These are phyloP conservation scores for Bombus balteatus DNA, from an alignment of 1,140 invertebrate species.

Conservation along the genomic window DNA sequence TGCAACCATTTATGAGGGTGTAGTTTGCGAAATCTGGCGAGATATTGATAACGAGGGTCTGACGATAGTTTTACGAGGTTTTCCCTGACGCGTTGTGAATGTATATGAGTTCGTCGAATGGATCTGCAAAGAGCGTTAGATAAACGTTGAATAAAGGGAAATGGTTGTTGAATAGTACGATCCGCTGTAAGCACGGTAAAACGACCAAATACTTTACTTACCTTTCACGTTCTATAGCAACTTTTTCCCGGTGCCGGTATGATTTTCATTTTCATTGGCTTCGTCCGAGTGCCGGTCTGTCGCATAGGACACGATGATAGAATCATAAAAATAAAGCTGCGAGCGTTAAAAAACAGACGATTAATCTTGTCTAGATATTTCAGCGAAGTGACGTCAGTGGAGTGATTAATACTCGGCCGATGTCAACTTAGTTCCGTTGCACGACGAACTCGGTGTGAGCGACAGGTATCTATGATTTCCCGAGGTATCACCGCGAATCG, in stretches of 20 bases:
- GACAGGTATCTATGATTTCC: not conserved
- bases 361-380: slow-evolving; percentile 14
- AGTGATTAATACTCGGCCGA: slow-evolving; percentile 18
- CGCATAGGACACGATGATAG: not conserved
- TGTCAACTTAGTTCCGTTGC: slow-evolving; percentile 24
- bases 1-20: not conserved
- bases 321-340: slow-evolving; percentile 10
- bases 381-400: not conserved
- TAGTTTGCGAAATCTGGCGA: slow-evolving; percentile 23
- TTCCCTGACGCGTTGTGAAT: not conserved
- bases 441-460: not conserved
- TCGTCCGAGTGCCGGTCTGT: not conserved
- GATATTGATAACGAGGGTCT: slow-evolving; percentile 31
- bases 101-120: not conserved
- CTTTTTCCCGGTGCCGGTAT: not conserved
- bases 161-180: not conserved
- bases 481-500: not conserved
- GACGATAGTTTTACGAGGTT: slow-evolving; percentile 41
- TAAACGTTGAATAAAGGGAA: slow-evolving; percentile 33
- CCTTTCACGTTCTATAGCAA: not conserved
- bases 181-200: slow-evolving; percentile 20
- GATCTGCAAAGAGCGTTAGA: slow-evolving; percentile 22
- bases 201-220: not conserved
- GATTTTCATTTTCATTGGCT: not conserved
- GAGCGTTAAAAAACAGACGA: not conserved